Evolutionary conservation across 2,888 invertebrate genomes (phyloP).

Genomic region (Platycnemis pennipes): DNA sequence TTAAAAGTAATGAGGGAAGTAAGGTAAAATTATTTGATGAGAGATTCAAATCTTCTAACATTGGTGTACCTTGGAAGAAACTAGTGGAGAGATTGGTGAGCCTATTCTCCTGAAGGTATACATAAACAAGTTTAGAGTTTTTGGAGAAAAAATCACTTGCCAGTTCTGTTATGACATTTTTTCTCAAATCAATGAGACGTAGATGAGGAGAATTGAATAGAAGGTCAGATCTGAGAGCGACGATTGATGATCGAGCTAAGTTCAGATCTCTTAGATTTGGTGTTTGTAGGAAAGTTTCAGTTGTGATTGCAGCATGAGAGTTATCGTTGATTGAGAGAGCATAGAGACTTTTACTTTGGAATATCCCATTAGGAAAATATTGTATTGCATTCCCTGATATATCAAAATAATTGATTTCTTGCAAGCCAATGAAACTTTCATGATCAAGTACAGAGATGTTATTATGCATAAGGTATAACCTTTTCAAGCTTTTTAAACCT

Average conservation of each 20-base stretch:
- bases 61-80: neutral
- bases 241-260: neutral
- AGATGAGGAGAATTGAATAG: neutral
- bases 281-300: neutral
- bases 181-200: neutral
- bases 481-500: neutral
- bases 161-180: neutral
- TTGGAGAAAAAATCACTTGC: neutral
- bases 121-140: neutral
- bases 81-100: neutral
- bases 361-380: neutral
- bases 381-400: neutral
- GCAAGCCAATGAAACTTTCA: neutral
- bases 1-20: neutral
- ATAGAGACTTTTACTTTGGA: neutral
- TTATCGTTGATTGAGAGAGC: neutral
- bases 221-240: neutral
- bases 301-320: neutral
- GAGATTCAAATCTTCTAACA: neutral
- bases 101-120: neutral
- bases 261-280: neutral
- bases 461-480: neutral
- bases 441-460: neutral
- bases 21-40: neutral
- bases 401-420: neutral